Evolutionary conservation across 2,797 vertebrate species (phyloP).

Genomic region (Schizopygopsis malacanthus): DNA sequence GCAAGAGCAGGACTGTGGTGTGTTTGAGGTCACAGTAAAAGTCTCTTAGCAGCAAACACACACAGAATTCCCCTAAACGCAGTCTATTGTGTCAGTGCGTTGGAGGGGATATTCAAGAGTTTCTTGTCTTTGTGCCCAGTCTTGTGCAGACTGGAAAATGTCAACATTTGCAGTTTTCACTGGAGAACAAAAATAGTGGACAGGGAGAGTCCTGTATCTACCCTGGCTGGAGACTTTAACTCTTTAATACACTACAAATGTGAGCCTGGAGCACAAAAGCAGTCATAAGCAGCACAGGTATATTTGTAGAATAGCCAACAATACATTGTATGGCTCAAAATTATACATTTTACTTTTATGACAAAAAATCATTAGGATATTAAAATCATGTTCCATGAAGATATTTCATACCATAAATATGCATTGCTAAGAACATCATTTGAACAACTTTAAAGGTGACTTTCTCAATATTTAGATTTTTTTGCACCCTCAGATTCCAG

Average conservation of each 20-base stretch:
- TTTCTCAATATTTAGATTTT: no score
- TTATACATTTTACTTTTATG: no score
- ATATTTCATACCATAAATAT: no score
- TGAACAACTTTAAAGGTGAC: no score
- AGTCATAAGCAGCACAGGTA: no score
- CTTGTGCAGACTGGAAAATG: constrained; percentile 74
- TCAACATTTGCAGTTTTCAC: constrained; percentile 67
- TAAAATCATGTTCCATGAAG: no score
- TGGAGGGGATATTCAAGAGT: constrained; percentile 57
- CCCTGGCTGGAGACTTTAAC: neutral
- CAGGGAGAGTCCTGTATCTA: constrained; percentile 58
- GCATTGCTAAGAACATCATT: no score
- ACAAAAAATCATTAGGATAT: no score
- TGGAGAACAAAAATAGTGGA: constrained; percentile 58
- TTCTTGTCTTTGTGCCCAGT: constrained; percentile 72
- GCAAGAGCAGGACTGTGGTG: constrained; percentile 27
- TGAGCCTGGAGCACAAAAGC: no score
- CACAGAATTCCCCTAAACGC: constrained; percentile 6
- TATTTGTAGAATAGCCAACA: no score
- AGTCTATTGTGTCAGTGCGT: constrained; percentile 29
- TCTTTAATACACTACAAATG: neutral
- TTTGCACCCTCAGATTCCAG: no score
- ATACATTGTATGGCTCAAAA: no score
- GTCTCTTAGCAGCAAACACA: constrained; percentile 43
- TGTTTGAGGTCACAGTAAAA: constrained; percentile 57